phyloP scores from a whole-genome alignment of 2,113 vertebrate genomes.

The Piliocolobus tephrosceles region DNA sequence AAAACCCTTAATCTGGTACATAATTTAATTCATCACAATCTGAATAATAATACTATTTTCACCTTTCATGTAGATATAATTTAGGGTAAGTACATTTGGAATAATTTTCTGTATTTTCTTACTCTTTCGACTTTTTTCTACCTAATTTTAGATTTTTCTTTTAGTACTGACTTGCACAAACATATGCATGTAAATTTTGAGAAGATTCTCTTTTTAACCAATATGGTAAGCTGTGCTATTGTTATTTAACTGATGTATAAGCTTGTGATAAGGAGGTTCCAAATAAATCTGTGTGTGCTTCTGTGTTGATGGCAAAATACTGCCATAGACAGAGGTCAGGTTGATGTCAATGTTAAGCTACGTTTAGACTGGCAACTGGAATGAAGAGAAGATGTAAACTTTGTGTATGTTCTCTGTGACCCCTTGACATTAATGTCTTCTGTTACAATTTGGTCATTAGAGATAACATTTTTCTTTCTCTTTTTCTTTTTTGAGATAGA shows the following conservation, averaged over 20 bases:
- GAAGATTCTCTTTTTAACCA: neutral
- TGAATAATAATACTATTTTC: conserved; percentile 18
- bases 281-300: neutral
- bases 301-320: neutral
- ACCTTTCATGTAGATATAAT: neutral
- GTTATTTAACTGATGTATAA: neutral
- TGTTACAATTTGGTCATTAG: neutral
- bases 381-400: neutral
- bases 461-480: conserved; percentile 29
- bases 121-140: neutral
- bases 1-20: neutral
- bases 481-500: too few relatives aligned
- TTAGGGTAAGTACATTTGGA: conserved; percentile 19
- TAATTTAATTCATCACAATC: conserved; percentile 23
- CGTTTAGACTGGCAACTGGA: neutral
- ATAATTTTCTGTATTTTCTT: conserved; percentile 40
- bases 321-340: neutral
- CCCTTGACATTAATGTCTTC: neutral
- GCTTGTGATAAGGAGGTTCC: neutral
- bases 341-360: conserved; percentile 4
- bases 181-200: neutral
- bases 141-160: conserved; percentile 13
- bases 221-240: neutral
- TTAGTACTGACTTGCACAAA: neutral
- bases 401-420: neutral